phyloP scores from a whole-genome alignment of 2,113 vertebrate species.

The Puffinus mauretanicus region DNA sequence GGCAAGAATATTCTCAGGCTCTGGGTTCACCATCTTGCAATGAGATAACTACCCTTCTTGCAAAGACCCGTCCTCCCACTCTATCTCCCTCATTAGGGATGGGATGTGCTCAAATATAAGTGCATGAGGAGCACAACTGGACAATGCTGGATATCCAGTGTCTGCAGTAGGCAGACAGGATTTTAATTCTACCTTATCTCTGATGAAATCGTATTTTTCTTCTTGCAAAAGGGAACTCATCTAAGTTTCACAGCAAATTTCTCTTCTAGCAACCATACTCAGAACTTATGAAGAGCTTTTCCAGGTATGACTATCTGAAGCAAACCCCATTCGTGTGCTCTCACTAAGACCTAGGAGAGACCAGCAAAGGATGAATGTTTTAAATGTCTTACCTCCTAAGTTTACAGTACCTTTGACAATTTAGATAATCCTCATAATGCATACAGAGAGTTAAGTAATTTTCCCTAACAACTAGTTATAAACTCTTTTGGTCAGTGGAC shows the following conservation, averaged over 20 bases:
- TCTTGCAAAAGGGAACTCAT: background rate
- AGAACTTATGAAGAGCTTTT: background rate
- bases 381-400: background rate
- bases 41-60: background rate
- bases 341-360: background rate
- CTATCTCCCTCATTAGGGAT: background rate
- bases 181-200: background rate
- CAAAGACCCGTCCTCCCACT: background rate
- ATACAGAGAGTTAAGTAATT: background rate
- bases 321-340: background rate
- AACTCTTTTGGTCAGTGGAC: background rate
- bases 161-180: background rate
- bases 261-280: background rate
- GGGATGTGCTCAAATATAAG: background rate
- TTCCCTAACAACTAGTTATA: background rate
- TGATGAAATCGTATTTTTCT: background rate
- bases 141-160: background rate
- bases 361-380: background rate
- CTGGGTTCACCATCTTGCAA: background rate
- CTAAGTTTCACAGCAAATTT: background rate
- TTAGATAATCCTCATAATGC: fast-evolving
- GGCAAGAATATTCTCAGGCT: background rate
- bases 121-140: background rate
- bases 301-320: background rate
- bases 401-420: background rate